phyloP scores from a whole-genome alignment of 2,797 vertebrate genomes.

The Nyctalus aviator region DNA sequence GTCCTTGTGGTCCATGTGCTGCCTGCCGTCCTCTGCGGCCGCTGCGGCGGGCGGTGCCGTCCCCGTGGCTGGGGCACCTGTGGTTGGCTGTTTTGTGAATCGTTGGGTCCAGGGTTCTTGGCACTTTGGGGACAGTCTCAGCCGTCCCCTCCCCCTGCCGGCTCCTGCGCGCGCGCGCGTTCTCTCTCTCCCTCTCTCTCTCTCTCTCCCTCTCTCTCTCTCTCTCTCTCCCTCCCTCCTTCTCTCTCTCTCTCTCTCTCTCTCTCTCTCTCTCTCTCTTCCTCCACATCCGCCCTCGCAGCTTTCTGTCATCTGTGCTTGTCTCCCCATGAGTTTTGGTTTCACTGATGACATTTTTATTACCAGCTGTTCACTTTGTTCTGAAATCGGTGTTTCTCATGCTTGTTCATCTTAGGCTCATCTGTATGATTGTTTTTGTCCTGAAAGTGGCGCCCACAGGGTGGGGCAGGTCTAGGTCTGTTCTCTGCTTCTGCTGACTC shows the following conservation, averaged over 20 bases:
- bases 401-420: not conserved
- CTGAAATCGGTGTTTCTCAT: not conserved
- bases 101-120: not conserved
- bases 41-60: not conserved
- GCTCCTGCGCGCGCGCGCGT: not conserved
- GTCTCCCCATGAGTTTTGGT: no score
- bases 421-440: no score
- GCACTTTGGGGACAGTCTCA: not conserved
- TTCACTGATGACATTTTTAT: not conserved
- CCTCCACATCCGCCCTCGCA: not conserved
- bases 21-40: not conserved
- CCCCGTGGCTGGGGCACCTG: not conserved
- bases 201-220: no score
- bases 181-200: no score
- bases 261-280: not conserved
- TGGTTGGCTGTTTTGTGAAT: not conserved
- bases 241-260: no score
- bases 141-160: not conserved
- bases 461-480: not conserved
- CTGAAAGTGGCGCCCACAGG: fast-evolving
- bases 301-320: not conserved
- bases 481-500: not conserved
- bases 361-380: not conserved
- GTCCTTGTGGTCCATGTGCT: not conserved
- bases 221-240: no score